These are phyloP conservation scores for Corythaeola cristata DNA, from an alignment of 2,113 vertebrate genomes.

Conservation along the genomic window DNA sequence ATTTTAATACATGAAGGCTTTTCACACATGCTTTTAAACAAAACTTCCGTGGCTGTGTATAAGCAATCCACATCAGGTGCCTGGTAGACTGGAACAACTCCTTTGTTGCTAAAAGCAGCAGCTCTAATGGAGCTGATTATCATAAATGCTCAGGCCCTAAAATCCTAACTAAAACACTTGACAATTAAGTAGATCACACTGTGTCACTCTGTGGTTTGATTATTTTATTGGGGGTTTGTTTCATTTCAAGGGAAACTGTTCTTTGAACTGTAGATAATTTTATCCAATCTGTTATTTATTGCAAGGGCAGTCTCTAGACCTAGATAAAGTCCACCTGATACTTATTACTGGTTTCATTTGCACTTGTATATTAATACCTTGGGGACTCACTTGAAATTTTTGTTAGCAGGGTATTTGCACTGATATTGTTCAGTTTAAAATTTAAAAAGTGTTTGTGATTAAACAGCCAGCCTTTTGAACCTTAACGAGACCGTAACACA, in stretches of 20 bases:
- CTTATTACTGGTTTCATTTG: background rate
- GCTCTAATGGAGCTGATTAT: background rate
- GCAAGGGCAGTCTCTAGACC: background rate
- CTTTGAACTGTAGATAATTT: background rate
- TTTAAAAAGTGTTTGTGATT: background rate
- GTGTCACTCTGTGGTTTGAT: background rate
- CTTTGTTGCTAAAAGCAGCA: background rate
- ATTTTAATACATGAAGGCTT: background rate
- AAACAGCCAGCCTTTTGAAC: background rate
- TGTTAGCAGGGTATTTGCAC: background rate
- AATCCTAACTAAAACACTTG: background rate
- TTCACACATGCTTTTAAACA: background rate
- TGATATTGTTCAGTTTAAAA: background rate
- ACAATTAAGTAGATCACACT: background rate
- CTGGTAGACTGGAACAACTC: background rate
- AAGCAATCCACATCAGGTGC: background rate
- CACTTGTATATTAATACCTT: background rate
- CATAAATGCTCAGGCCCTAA: background rate
- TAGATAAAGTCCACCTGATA: background rate
- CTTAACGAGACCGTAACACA: background rate
- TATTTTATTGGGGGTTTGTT: background rate
- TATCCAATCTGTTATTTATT: conserved; percentile 1
- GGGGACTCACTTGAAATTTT: background rate
- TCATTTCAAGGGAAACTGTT: background rate
- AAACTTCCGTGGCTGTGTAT: background rate